Evolutionary conservation across 2,888 invertebrate species (phyloP).

Genomic region (Metalampra italica): DNA sequence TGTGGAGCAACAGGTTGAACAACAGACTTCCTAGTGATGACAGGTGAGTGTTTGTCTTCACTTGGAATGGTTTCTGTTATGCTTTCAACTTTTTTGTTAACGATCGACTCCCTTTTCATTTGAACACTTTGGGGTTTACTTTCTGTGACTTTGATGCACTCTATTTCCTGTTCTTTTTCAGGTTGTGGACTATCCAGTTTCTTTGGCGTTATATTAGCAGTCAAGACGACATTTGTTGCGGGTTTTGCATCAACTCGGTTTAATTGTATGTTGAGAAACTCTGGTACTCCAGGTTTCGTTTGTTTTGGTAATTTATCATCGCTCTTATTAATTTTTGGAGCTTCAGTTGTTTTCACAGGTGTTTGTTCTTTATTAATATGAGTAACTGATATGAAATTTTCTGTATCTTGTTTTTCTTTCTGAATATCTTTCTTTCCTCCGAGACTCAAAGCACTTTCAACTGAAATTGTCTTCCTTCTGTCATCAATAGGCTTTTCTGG

Average conservation of each 20-base stretch:
- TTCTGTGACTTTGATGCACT: constrained; percentile 41
- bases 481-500: constrained; percentile 69
- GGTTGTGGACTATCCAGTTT: constrained; percentile 57
- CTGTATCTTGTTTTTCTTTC: constrained; percentile 52
- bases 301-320: constrained; percentile 57
- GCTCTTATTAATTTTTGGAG: constrained; percentile 50
- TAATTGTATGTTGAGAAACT: constrained; percentile 84
- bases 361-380: constrained; percentile 74
- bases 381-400: constrained; percentile 77
- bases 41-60: constrained; percentile 48
- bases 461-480: constrained; percentile 70
- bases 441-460: constrained; percentile 63
- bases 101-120: constrained; percentile 40
- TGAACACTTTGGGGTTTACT: constrained; percentile 34
- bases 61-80: constrained; percentile 31
- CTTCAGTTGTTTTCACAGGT: constrained; percentile 38
- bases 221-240: constrained; percentile 80
- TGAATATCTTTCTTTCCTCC: constrained; percentile 30
- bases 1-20: constrained; percentile 38
- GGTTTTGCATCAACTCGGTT: constrained; percentile 83
- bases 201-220: constrained; percentile 78
- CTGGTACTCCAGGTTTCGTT: constrained; percentile 72
- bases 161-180: constrained; percentile 51
- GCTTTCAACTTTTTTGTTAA: constrained; percentile 41
- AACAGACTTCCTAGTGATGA: constrained; percentile 32